A percentile compares a stretch with the other conserved stretches of the same genome.
phyloP scores from a whole-genome alignment of 2,888 invertebrate genomes.

The Erannis defoliaria region DNA sequence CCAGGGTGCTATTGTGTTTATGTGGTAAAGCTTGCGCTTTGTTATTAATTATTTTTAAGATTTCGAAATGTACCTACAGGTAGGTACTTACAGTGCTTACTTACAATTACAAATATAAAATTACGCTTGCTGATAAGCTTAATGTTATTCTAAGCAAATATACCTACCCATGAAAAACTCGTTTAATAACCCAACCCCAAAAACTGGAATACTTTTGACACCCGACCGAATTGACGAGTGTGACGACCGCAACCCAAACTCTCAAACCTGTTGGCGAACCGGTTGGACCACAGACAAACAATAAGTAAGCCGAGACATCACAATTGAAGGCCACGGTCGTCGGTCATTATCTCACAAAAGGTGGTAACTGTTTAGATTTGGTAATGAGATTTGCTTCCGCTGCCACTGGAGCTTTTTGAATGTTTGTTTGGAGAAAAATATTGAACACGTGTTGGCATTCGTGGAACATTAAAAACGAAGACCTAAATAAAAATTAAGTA shows the following conservation, averaged over 20 bases:
- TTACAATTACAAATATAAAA: no score
- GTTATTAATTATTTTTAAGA: no score
- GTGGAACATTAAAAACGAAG: no score
- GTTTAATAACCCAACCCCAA: neutral
- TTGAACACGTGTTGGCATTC: constrained; percentile 6
- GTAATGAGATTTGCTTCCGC: constrained; percentile 26
- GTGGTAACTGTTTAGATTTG: constrained; percentile 28
- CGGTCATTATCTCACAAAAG: constrained; percentile 30
- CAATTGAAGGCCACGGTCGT: constrained; percentile 40
- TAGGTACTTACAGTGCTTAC: no score
- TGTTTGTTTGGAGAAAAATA: constrained; percentile 2
- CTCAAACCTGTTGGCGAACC: constrained; percentile 30
- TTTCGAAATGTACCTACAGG: no score
- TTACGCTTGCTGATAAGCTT: no score
- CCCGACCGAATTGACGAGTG: constrained; percentile 16
- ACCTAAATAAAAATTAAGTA: no score
- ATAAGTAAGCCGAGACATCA: constrained; percentile 31
- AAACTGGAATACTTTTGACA: constrained; percentile 30
- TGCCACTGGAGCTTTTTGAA: constrained; percentile 17
- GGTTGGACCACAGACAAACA: constrained; percentile 39
- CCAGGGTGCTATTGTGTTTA: no score
- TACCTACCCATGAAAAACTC: no score
- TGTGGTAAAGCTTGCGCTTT: no score
- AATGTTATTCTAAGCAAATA: no score
- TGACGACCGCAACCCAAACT: constrained; percentile 10